Base-by-base conservation (phyloP, 2,888 invertebrate genomes). In the Drosophila melanosoma region DNA sequence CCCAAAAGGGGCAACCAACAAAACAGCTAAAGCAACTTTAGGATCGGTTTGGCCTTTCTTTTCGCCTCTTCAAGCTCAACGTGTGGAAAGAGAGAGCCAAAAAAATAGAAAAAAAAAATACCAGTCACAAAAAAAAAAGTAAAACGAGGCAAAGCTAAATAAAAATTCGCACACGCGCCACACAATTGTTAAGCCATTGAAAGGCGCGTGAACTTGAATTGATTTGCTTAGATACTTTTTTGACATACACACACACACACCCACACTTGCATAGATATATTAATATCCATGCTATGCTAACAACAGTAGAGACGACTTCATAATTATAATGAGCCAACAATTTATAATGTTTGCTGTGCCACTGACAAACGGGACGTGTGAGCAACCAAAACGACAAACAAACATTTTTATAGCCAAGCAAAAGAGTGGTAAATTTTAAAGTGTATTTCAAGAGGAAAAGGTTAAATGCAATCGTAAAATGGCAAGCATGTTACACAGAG, bases 121-220 rank as follows among this genome's bases (percentile, higher is more conserved):
- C 26, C 66, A 58, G 52, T 29, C 56, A 52, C 66, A 76, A 66
- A 64, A 60, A 53, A 65, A 81, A 81, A 82, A n/a, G 76, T 66
- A 51, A 68, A 60, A 58, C 66, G 52, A 66, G 11, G 36, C 51
- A 74, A 49, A 40, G 36, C 57, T 57, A 72, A 61, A 65, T 51
- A 58, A 62, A 79, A 75, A 72, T 86, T 83, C 76, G 81, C 69
- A 83, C 84, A 83, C 79, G 87, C 81, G 76, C 71, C 74, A 11
- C 72, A 35, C 74, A 74, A 68, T 79, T 72, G 76, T 56, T 67
- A 60, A 76, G 79, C 71, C 74, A 66, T 71, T 70, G 73, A 66
- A 69, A 80, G 75, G 69, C 69, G 87, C 89, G 81, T 85, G 88
- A 86, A 86, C 89, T 86, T 89, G 88, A 86, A 86, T 89, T 86